A percentile compares a stretch with the other conserved stretches of the same genome.
Conservation (phyloP, 2,888 invertebrate species). For the Coelinius sp. region DNA sequence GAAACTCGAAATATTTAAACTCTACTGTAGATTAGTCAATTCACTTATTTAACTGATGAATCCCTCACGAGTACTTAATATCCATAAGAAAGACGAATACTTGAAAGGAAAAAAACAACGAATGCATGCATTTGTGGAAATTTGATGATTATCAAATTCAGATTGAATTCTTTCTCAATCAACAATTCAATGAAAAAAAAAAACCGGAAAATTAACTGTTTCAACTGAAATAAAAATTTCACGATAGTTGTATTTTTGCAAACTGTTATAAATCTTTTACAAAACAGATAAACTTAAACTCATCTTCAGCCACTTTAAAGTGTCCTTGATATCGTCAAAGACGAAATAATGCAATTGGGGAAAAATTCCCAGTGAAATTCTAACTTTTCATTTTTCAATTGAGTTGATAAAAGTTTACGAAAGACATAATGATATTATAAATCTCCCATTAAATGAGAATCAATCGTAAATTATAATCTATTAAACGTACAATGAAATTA, state of each 20-base stretch:
- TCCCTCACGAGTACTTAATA: slow-evolving; percentile 27
- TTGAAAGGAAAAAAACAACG: slow-evolving; percentile 9
- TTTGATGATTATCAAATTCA: slow-evolving; percentile 13
- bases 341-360: slow-evolving; percentile 43
- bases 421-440: neutral
- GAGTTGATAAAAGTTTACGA: neutral
- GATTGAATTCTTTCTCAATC: neutral
- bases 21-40: neutral
- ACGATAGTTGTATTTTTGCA: slow-evolving; percentile 13
- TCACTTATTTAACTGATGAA: slow-evolving; percentile 16
- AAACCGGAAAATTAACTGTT: neutral
- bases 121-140: neutral
- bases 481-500: slow-evolving; percentile 3
- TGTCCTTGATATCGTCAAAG: slow-evolving; percentile 48
- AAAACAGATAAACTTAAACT: neutral
- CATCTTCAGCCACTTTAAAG: slow-evolving; percentile 38
- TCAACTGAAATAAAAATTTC: neutral
- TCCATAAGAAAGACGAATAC: slow-evolving; percentile 11
- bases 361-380: neutral
- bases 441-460: neutral
- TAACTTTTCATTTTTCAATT: neutral
- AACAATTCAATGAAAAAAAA: neutral
- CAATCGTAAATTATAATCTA: neutral
- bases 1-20: neutral
- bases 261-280: slow-evolving; percentile 19